Evolutionary conservation across 2,113 vertebrate genomes (phyloP).

Genomic region (Gyps fulvus): DNA sequence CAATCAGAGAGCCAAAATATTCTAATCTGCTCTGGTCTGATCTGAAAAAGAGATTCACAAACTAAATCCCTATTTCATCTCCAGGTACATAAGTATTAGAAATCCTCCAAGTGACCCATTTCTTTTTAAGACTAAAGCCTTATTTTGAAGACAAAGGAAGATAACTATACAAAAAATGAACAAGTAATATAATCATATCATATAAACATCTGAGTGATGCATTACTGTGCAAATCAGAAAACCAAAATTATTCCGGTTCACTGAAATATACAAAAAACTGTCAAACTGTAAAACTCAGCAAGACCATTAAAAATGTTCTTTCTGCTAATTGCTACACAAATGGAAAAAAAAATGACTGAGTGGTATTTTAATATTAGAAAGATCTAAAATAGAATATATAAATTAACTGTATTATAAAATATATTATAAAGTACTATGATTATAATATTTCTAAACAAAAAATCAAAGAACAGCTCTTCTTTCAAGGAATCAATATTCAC

Average conservation of each 20-base stretch:
- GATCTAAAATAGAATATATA: background rate
- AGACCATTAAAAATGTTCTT: background rate
- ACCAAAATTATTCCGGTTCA: background rate
- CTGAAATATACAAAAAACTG: background rate
- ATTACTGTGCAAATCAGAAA: background rate
- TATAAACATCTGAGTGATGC: background rate
- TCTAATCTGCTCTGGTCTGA: background rate
- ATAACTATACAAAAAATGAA: background rate
- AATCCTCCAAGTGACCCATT: background rate
- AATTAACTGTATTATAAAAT: background rate
- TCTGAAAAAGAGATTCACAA: background rate
- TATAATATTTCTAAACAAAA: background rate
- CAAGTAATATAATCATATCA: background rate
- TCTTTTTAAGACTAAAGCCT: background rate
- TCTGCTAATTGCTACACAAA: background rate
- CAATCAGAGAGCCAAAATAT: background rate
- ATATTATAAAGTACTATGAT: background rate
- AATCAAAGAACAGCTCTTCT: accelerated
- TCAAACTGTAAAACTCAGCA: background rate
- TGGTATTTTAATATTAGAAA: background rate
- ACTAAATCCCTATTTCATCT: background rate
- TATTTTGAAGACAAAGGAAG: background rate
- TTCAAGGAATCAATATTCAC: background rate
- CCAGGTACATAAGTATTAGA: background rate
- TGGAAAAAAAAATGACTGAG: accelerated